phyloP scores from a whole-genome alignment of 1,140 invertebrate species.

The Leucophenga varia region DNA sequence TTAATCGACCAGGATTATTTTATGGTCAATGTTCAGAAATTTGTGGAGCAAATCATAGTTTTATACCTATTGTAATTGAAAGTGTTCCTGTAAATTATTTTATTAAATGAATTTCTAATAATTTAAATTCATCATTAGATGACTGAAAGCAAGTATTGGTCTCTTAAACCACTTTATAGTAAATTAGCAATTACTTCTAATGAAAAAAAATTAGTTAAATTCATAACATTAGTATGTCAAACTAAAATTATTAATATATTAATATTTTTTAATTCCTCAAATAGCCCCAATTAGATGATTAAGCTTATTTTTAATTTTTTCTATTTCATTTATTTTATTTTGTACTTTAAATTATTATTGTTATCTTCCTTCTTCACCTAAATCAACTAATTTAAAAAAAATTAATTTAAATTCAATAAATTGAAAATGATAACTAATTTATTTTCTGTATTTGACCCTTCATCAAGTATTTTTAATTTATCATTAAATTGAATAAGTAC shows the following conservation, averaged over 20 bases:
- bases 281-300: conserved; percentile 61
- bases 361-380: conserved; percentile 37
- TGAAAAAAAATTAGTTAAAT: conserved; percentile 60
- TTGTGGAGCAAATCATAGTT: conserved; percentile 74
- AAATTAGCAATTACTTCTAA: conserved; percentile 60
- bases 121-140: conserved; percentile 61
- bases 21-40: conserved; percentile 79
- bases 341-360: conserved; percentile 58
- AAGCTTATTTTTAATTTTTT: conserved; percentile 58
- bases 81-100: conserved; percentile 59
- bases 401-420: conserved; percentile 48
- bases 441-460: conserved; percentile 61
- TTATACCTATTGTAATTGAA: conserved; percentile 75
- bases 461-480: conserved; percentile 55
- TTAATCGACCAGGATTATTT: conserved; percentile 63
- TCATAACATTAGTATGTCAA: conserved; percentile 62
- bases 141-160: conserved; percentile 65
- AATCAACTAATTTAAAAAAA: conserved; percentile 42
- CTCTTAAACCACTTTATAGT: conserved; percentile 60
- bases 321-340: conserved; percentile 58
- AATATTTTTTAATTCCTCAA: conserved; percentile 62
- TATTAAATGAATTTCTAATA: conserved; percentile 61
- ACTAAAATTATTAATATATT: conserved; percentile 60
- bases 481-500: conserved; percentile 62
- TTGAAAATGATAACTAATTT: conserved; percentile 63